Evolutionary conservation across 2,888 invertebrate genomes (phyloP), one percentile per base, ranked within the genome.

Genomic region (Drosophila tanythrix): DNA sequence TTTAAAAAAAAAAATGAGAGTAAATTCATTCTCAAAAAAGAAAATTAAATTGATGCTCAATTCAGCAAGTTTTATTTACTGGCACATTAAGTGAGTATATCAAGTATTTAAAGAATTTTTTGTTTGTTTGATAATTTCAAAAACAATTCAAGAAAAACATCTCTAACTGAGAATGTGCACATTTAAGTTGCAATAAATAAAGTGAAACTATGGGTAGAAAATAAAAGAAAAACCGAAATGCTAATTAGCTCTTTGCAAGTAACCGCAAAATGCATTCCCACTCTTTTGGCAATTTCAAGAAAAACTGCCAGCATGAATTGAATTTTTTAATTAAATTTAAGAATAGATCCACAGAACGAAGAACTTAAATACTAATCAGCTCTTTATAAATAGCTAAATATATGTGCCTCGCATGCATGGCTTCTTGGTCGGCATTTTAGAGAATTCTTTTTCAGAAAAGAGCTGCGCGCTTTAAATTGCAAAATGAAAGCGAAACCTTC

Each of bases 401-500:
- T 25, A 4, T 15, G 15, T 4, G 3, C 1, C 15, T 46, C 11
- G 5, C 21, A 43, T 13, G 43, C 11, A 43, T 43, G 11, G 0
- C 43, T 11, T 5, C 21, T 13, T 1, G 11, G 2, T 21, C 21
- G 46, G 15, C 25, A 15, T 25, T 46, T 1, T 33, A 21, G 8
- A n/a, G 52, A 21, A 33, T 33, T 25, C 15, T 46, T 4, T 43
- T 69, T 50, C 51, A 52, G 40, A 57, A 29, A 36, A 57, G 58
- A 10, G 35, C 40, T 15, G 53, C 6, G 21, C 51, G 65, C 78
- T 82, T 83, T 65, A 78, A 74, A 75, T 74, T 77, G 64, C 57
- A 62, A 87, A 87, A 76, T 78, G 85, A 87, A 89, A 84, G 84
- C 74, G 83, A 89, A 87, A 76, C 75, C 63, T 53, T 74, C 57